A percentile compares a stretch with the other conserved stretches of the same genome.
phyloP scores from a whole-genome alignment of 2,113 vertebrate species.

The Crotalus viridis region DNA sequence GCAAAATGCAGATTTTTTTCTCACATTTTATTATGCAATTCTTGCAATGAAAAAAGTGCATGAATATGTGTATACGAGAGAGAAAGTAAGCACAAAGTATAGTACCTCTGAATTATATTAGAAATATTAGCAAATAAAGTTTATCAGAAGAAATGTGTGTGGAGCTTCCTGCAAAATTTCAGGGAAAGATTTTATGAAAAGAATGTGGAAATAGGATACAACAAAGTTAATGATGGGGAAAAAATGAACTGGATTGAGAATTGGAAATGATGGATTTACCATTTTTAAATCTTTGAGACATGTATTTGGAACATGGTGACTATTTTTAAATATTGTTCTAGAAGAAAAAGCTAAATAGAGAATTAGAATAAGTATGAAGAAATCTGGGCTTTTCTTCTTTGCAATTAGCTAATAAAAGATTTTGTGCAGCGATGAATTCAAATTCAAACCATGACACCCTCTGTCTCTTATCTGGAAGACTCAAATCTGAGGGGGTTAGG shows the following conservation, averaged over 20 bases:
- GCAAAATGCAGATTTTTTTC: neutral
- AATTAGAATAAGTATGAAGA: neutral
- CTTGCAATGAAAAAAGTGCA: neutral
- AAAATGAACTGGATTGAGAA: neutral
- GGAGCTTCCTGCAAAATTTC: neutral
- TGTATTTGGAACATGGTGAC: neutral
- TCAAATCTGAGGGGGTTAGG: neutral
- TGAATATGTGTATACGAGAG: neutral
- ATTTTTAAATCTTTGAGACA: neutral
- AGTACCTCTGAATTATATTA: neutral
- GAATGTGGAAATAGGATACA: neutral
- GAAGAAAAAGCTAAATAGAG: neutral
- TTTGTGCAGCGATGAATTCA: neutral
- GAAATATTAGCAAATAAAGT: neutral
- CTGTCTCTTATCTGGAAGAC: neutral
- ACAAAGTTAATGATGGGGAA: neutral
- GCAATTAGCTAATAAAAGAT: neutral
- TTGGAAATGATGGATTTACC: neutral
- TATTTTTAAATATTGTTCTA: neutral
- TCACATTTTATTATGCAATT: neutral
- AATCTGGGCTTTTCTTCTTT: neutral
- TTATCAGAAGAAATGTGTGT: neutral
- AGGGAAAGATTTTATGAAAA: neutral
- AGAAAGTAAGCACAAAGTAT: neutral
- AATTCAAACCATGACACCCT: neutral